A percentile compares a stretch with the other conserved stretches of the same genome.
Evolutionary conservation across 2,797 vertebrate species (phyloP).

Genomic region (Gymnocypris eckloni): DNA sequence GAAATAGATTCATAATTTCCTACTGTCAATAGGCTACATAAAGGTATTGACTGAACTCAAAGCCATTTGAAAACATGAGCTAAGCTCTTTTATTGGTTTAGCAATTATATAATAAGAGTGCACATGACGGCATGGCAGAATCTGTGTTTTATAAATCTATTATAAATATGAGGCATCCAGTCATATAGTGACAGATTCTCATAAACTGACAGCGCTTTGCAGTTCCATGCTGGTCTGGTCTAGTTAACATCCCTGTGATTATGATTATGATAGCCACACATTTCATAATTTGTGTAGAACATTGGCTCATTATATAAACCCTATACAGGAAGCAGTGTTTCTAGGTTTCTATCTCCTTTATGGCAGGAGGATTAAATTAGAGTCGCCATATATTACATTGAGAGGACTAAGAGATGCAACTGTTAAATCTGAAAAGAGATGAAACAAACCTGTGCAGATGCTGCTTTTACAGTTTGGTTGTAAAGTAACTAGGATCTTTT

Average conservation of each 20-base stretch:
- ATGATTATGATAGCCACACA: constrained; percentile 15
- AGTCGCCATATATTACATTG: constrained; percentile 19
- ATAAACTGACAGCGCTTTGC: background rate
- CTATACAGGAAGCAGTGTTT: background rate
- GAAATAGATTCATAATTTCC: background rate
- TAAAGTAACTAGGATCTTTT: background rate
- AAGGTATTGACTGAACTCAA: background rate
- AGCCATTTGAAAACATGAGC: background rate
- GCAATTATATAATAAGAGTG: background rate
- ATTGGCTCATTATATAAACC: constrained; percentile 16
- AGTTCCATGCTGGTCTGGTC: background rate
- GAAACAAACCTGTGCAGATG: background rate
- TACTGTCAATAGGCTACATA: background rate
- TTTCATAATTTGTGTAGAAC: background rate
- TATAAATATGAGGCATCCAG: background rate
- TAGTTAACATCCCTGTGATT: constrained; percentile 9
- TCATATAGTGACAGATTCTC: background rate
- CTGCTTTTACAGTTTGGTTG: background rate
- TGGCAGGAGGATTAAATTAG: constrained; percentile 15
- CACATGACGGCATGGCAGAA: background rate
- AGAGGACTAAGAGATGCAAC: constrained; percentile 33
- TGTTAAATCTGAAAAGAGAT: constrained; percentile 4
- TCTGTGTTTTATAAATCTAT: constrained; percentile 2
- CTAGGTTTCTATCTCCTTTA: constrained; percentile 19
- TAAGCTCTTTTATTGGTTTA: background rate